A percentile compares a stretch with the other conserved stretches of the same genome.
These are phyloP conservation scores for Dysdera silvatica DNA, from an alignment of 1,140 invertebrate genomes.

Conservation along the genomic window DNA sequence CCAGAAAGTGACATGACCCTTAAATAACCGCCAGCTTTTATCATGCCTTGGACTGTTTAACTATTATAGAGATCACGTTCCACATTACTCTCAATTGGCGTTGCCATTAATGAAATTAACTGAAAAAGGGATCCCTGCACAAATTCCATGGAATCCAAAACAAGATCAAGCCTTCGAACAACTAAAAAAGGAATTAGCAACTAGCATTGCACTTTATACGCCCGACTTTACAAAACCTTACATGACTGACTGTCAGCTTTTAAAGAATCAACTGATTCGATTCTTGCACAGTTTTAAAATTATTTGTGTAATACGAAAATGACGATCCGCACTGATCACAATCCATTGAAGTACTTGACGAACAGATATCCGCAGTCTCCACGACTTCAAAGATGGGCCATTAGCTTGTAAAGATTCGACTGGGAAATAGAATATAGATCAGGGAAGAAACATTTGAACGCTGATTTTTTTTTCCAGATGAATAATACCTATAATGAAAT, in stretches of 20 bases:
- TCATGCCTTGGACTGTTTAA: slow-evolving; percentile 2
- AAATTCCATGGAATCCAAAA: not conserved
- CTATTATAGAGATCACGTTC: slow-evolving; percentile 9
- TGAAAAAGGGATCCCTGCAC: not conserved
- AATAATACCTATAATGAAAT: too few relatives aligned
- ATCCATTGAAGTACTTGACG: not conserved
- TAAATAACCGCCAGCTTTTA: slow-evolving; percentile 22
- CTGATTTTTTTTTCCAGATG: too few relatives aligned
- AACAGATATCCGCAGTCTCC: not conserved
- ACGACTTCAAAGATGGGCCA: not conserved
- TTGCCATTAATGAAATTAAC: not conserved
- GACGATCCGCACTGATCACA: not conserved
- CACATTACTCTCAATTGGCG: not conserved
- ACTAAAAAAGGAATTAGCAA: slow-evolving; percentile 31
- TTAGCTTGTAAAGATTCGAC: not conserved
- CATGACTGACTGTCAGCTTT: not conserved
- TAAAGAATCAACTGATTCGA: not conserved
- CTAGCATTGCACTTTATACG: slow-evolving; percentile 31
- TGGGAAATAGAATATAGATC: too few relatives aligned
- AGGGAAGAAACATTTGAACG: too few relatives aligned
- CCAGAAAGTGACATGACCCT: slow-evolving; percentile 28
- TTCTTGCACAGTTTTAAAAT: not conserved
- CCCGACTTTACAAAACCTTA: not conserved
- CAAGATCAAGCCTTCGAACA: not conserved
- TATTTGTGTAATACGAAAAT: not conserved